Evolutionary conservation across 2,888 invertebrate species (phyloP).

Genomic region (Coelogynopora nodosa): DNA sequence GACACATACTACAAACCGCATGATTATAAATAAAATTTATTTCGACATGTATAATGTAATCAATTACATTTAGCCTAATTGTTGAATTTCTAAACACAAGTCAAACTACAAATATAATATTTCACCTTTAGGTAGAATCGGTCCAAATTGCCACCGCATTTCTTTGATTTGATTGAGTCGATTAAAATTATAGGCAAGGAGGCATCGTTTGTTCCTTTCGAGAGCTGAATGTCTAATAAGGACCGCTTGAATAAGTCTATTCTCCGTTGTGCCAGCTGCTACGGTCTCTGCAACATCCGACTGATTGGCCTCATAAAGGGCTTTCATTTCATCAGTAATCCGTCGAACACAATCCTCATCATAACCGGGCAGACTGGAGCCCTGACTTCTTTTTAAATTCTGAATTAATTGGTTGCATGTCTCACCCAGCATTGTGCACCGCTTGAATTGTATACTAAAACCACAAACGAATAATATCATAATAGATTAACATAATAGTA

Average conservation of each 20-base stretch:
- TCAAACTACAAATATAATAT: no score
- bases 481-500: no score
- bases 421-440: constrained; percentile 3
- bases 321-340: constrained; percentile 80
- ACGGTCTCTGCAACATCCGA: constrained; percentile 67
- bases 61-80: no score
- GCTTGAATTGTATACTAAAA: no score
- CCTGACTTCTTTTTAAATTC: constrained; percentile 5
- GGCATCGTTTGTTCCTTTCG: constrained; percentile 81
- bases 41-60: no score
- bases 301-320: constrained; percentile 77
- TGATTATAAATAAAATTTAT: no score
- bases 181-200: constrained; percentile 72
- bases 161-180: constrained; percentile 75
- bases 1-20: no score
- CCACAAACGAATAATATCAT: no score
- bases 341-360: constrained; percentile 78
- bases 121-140: constrained; percentile 71
- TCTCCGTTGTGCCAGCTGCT: neutral
- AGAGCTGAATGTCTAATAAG: constrained; percentile 79
- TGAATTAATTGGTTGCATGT: neutral
- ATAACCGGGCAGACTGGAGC: constrained; percentile 50
- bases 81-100: no score
- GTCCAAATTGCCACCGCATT: constrained; percentile 92
- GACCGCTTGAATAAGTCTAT: constrained; percentile 70